Evolutionary conservation across 2,888 invertebrate genomes (phyloP).

Genomic region (Pterobdella sp.): DNA sequence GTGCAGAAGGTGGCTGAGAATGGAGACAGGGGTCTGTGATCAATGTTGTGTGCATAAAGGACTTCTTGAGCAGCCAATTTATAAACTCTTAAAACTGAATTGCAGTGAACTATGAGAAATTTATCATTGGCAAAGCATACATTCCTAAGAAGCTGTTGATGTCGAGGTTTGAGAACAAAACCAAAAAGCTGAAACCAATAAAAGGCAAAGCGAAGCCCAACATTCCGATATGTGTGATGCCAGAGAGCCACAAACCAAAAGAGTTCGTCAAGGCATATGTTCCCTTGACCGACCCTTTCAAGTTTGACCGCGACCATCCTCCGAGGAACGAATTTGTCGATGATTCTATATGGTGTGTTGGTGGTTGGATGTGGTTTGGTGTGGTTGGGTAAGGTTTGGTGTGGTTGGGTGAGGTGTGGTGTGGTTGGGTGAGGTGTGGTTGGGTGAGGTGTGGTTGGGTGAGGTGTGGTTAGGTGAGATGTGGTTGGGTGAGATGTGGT

Average conservation of each 20-base stretch:
- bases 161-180: conserved; percentile 50
- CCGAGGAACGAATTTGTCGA: conserved; percentile 50
- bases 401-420: too few species aligned
- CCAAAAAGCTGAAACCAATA: conserved; percentile 49
- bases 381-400: too few species aligned
- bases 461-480: too few species aligned
- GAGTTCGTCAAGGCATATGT: conserved; percentile 45
- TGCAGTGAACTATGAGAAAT: conserved; percentile 47
- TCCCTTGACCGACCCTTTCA: conserved; percentile 47
- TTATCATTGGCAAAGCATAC: conserved; percentile 50
- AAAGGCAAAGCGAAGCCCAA: conserved; percentile 48
- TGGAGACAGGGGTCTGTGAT: not conserved
- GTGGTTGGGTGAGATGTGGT: too few species aligned
- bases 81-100: not conserved
- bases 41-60: not conserved
- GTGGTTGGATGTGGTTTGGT: not conserved
- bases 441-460: too few species aligned
- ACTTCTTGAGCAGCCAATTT: not conserved
- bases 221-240: conserved; percentile 42
- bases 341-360: conserved; percentile 46
- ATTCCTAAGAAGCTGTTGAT: conserved; percentile 49
- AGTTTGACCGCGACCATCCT: conserved; percentile 48
- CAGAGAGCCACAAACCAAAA: conserved; percentile 9
- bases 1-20: conserved; percentile 16
- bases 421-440: too few species aligned